Conservation (phyloP, 2,113 vertebrate species). For the Varanus komodoensis region DNA sequence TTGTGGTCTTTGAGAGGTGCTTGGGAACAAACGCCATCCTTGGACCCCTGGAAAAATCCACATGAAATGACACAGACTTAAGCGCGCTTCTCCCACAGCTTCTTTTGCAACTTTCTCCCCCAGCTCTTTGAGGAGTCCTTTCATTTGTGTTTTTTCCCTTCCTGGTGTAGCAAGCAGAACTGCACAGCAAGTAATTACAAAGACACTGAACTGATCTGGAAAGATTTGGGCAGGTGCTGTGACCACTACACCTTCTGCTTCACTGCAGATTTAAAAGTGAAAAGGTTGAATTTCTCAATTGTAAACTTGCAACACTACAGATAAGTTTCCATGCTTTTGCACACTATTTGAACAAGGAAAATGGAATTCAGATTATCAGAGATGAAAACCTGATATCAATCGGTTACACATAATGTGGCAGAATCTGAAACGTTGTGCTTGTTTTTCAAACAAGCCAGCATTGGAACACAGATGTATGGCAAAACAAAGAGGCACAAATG, state of each 20-base stretch:
- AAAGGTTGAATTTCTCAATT: background rate
- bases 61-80: background rate
- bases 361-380: background rate
- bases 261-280: background rate
- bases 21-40: background rate
- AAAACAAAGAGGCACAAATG: slow-evolving; percentile 29
- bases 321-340: no score
- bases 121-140: background rate
- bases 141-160: background rate
- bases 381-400: background rate
- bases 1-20: background rate
- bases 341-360: background rate
- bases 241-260: background rate
- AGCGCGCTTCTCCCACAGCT: background rate
- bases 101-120: background rate
- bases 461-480: slow-evolving; percentile 6
- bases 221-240: background rate
- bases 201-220: background rate
- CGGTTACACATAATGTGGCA: background rate
- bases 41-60: background rate
- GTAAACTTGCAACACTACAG: background rate
- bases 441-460: slow-evolving; percentile 27
- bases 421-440: slow-evolving; percentile 18
- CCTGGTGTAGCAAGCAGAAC: background rate
- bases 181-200: background rate